Evolutionary conservation across 2,888 invertebrate species (phyloP).

Genomic region (Andrena bicolor): DNA sequence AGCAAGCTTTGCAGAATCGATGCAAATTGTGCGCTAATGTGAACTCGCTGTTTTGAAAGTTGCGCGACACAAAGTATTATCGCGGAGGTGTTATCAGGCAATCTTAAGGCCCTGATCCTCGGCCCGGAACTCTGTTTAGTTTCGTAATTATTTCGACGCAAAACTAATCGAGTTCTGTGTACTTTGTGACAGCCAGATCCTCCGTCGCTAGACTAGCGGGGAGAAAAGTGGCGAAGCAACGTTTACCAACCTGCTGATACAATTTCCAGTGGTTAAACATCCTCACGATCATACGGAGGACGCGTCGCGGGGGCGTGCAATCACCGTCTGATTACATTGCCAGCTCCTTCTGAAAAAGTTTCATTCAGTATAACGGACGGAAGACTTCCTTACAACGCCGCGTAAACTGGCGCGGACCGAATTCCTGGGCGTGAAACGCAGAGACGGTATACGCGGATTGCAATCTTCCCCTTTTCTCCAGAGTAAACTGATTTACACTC

Average conservation of each 20-base stretch:
- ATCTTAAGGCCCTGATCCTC: background rate
- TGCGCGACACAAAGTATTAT: background rate
- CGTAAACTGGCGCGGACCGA: background rate
- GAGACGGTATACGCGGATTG: slow-evolving; percentile 41
- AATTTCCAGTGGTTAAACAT: slow-evolving; percentile 23
- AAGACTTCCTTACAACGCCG: background rate
- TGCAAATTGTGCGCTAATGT: background rate
- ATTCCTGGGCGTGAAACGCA: slow-evolving; percentile 8
- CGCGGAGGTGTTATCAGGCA: background rate
- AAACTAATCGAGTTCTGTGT: slow-evolving; percentile 6
- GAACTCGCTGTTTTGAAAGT: background rate
- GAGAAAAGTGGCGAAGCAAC: slow-evolving; percentile 5
- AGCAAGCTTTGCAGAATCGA: background rate
- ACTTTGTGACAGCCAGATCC: background rate
- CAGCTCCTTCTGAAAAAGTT: background rate
- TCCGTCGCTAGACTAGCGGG: background rate
- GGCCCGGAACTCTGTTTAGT: background rate
- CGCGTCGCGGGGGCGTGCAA: background rate
- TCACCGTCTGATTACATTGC: slow-evolving; percentile 17
- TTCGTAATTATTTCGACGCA: slow-evolving; percentile 5
- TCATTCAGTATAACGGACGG: background rate
- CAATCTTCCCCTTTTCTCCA: slow-evolving; percentile 48
- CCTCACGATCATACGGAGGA: background rate
- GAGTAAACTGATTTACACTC: slow-evolving; percentile 63
- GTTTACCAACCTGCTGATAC: slow-evolving; percentile 6